phyloP scores from a whole-genome alignment of 2,888 invertebrate species.

The Allolobophora icterica region DNA sequence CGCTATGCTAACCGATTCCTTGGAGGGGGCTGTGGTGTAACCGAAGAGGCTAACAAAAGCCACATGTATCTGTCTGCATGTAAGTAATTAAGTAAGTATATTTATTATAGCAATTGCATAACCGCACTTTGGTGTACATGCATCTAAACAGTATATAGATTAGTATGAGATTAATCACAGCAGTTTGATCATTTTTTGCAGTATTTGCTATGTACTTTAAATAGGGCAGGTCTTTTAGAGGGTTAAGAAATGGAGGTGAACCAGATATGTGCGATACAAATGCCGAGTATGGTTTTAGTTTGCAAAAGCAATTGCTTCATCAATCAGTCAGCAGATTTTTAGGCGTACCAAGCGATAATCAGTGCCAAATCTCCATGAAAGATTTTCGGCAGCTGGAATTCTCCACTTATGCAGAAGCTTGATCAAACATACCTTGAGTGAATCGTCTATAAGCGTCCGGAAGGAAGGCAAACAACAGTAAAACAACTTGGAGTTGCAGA shows the following conservation, averaged over 20 bases:
- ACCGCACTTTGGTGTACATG: too few species aligned
- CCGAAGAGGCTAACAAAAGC: too few species aligned
- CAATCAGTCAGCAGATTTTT: constrained; percentile 3
- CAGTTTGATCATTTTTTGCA: too few species aligned
- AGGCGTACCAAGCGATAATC: background rate
- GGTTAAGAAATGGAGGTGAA: background rate
- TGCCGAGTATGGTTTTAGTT: constrained; percentile 3
- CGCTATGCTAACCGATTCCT: too few species aligned
- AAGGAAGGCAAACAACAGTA: background rate
- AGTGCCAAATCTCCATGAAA: background rate
- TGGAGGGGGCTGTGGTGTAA: too few species aligned
- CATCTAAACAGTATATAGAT: too few species aligned
- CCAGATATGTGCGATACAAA: background rate
- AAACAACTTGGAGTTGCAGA: background rate
- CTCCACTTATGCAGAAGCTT: background rate
- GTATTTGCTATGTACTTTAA: background rate
- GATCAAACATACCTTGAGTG: background rate
- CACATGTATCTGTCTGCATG: too few species aligned
- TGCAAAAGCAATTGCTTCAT: background rate
- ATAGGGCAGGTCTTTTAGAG: background rate
- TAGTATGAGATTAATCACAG: too few species aligned
- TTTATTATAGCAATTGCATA: too few species aligned
- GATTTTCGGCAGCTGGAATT: background rate
- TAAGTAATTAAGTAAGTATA: too few species aligned
- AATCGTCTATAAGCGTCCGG: background rate